Conservation (phyloP, 23 tunicate species). For the Halocynthia aurantium region DNA sequence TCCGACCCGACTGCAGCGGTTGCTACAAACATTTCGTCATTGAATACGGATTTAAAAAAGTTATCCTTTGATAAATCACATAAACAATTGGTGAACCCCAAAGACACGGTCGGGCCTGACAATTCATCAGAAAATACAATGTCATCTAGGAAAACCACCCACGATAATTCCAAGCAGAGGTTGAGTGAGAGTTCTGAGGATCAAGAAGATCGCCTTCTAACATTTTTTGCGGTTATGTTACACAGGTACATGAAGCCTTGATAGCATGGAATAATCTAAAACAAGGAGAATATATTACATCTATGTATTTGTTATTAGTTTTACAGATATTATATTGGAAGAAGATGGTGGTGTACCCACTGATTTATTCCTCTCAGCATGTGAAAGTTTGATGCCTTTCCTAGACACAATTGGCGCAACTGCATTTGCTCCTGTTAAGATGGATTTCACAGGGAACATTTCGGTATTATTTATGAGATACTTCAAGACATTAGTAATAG, state of each 20-base stretch:
- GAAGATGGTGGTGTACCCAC: constrained; percentile 88
- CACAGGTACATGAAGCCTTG: constrained; percentile 43
- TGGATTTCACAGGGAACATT: constrained; percentile 89
- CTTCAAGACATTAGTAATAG: no score
- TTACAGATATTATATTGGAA: constrained; percentile 63
- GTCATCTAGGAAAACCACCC: neutral
- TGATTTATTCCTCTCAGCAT: constrained; percentile 58
- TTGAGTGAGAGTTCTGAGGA: neutral
- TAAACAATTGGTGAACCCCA: neutral
- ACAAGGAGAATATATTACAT: neutral
- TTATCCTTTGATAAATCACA: neutral
- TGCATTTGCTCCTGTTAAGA: constrained; percentile 96
- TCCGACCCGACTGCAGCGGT: neutral
- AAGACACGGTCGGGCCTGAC: neutral
- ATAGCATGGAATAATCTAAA: neutral
- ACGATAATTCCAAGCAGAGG: neutral
- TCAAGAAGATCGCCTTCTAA: constrained; percentile 40
- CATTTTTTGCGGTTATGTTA: constrained; percentile 78
- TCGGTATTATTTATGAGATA: constrained; percentile 27
- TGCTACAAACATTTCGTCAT: neutral
- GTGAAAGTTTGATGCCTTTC: constrained; percentile 87
- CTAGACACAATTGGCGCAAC: constrained; percentile 91
- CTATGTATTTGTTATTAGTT: constrained; percentile 29
- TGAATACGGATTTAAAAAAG: neutral
- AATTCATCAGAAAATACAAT: neutral